These are phyloP conservation scores for Psittacula echo DNA, from an alignment of 2,797 vertebrate species.

Conservation along the genomic window DNA sequence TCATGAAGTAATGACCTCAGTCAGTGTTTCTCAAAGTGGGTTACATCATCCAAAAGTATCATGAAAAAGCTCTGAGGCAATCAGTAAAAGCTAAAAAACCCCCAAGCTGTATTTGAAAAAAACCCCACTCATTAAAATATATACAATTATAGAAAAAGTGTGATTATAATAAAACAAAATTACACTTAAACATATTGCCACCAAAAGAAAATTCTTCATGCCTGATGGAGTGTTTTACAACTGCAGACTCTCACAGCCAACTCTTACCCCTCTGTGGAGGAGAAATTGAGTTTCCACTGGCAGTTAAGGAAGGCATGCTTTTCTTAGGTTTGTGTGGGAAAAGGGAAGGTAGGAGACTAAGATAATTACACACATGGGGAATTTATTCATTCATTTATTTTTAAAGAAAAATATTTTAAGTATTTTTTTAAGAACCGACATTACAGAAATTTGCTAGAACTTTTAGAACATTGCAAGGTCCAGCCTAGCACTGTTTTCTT, in stretches of 20 bases:
- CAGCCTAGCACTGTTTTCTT: neutral
- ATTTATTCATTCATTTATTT: neutral
- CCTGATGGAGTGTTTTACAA: neutral
- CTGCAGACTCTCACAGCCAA: neutral
- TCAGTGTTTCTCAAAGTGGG: neutral
- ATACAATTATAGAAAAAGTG: neutral
- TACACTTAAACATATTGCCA: conserved; percentile 5
- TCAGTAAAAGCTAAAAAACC: neutral
- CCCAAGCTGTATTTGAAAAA: neutral
- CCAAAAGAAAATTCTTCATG: neutral
- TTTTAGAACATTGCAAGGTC: neutral
- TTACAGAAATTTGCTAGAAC: neutral
- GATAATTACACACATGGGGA: neutral
- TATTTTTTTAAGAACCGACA: neutral
- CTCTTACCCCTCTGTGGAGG: neutral
- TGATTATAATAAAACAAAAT: neutral
- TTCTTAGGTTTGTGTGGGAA: neutral
- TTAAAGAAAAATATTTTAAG: neutral
- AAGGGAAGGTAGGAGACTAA: neutral
- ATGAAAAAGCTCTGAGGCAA: neutral
- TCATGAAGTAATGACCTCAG: conserved; percentile 34
- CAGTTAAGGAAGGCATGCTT: neutral
- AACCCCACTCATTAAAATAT: neutral
- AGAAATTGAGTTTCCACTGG: neutral
- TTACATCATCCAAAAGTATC: neutral